Conservation (phyloP, 2,888 invertebrate species). For the Spisula subtruncata region DNA sequence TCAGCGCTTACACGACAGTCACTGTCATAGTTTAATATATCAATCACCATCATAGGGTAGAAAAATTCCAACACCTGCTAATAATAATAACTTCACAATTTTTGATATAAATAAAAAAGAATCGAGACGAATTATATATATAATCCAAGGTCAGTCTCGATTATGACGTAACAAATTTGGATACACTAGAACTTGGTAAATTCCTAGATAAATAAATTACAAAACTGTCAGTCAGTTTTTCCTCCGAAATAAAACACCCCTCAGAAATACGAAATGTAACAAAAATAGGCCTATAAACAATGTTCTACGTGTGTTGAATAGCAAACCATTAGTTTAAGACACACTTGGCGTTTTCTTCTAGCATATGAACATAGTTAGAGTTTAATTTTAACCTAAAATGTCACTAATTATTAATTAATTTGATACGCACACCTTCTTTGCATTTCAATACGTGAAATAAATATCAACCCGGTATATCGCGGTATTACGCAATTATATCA, state of each 20-base stretch:
- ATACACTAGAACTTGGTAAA: conserved; percentile 5
- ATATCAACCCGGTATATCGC: too few relatives aligned
- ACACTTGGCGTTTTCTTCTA: background rate
- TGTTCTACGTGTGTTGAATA: conserved; percentile 14
- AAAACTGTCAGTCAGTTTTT: background rate
- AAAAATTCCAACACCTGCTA: background rate
- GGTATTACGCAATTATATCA: too few relatives aligned
- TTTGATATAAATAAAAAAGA: conserved; percentile 10
- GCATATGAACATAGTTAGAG: too few relatives aligned
- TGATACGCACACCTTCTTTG: too few relatives aligned
- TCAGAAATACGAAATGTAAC: background rate
- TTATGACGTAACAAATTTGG: conserved; percentile 9
- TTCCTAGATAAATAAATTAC: conserved; percentile 11
- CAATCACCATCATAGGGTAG: background rate
- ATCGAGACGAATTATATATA: background rate
- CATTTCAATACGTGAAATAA: too few relatives aligned
- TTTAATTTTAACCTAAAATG: too few relatives aligned
- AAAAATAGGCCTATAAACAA: conserved; percentile 7
- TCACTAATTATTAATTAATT: too few relatives aligned
- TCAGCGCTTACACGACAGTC: background rate
- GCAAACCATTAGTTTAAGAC: conserved; percentile 34
- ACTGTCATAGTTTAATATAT: conserved; percentile 19
- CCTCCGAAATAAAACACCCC: background rate
- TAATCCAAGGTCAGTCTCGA: background rate
- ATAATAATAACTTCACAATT: background rate